Evolutionary conservation across 1,140 invertebrate genomes (phyloP), one percentile per base, ranked within the genome.

Genomic region (Drosophila erecta): DNA sequence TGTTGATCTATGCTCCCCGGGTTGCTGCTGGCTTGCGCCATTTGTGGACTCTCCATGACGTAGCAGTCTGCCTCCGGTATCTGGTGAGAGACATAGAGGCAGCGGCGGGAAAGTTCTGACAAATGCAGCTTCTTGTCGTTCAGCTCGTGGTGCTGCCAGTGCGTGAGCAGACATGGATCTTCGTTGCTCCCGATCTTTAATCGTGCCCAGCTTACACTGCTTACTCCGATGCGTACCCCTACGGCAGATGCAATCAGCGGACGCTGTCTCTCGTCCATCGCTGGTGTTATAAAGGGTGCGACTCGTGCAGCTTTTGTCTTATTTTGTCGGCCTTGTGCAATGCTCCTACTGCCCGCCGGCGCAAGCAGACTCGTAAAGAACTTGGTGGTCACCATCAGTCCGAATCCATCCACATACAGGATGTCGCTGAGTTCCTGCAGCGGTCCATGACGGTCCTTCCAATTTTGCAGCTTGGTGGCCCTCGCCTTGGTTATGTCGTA

Each of bases 41-140:
- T 79, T 66, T 91, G 91, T 6, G 90, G 91, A 55, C 76, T 81
- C 64, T 92, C 91, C 6, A 92, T 30, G 17, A 91, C 54, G 74
- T 92, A 92, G 44, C 89, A 90, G 46, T 92, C 91, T 1, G 91
- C 87, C 5, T 76, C 35, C 1, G 87, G 91, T 6, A 92, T 90
- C 41, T 89, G 67, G 56, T 91, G 74, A 2, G 71, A 55, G 7
- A 89, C 65, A 58, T 91, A 90, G 0, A 91, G 69, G 15, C 89
- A 84, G 15, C 81, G 71, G 22, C 85, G 76, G 8, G 78, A 71
- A 7, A 92, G 67, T 58, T 92, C 91, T 7, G 49, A 40, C 41
- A 92, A 41, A 50, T 91, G 87, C 11, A 91, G 41, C 54, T 91
- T 92, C 56, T 92, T 92, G 27, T 92, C 91, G 14, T 81, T 85